Evolutionary conservation across 2,888 invertebrate species (phyloP).

Genomic region (Zelleria hepariella): DNA sequence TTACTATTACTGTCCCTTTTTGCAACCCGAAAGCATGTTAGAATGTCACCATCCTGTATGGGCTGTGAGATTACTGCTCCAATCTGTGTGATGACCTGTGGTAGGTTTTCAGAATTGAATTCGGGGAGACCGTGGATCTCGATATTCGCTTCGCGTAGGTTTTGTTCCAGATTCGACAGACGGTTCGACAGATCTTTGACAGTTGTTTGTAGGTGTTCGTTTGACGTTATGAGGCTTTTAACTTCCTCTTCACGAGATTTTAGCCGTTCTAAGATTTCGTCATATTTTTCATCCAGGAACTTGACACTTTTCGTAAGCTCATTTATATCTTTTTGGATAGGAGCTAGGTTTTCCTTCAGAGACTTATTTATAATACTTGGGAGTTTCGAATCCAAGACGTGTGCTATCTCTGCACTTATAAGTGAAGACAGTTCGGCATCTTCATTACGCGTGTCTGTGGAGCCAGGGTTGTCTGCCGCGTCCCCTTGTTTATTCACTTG

Average conservation of each 20-base stretch:
- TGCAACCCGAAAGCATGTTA: not conserved
- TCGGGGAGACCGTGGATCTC: slow-evolving; percentile 8
- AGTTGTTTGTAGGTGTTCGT: not conserved
- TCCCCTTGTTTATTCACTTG: no score
- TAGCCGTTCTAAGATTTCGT: not conserved
- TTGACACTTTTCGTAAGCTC: no score
- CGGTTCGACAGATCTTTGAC: not conserved
- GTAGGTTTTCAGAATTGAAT: slow-evolving; percentile 7
- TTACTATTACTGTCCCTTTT: not conserved
- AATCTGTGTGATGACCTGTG: slow-evolving; percentile 2
- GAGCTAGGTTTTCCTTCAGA: no score
- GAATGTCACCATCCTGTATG: slow-evolving; percentile 2
- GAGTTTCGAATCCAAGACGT: no score
- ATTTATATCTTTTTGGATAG: no score
- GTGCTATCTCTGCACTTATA: no score
- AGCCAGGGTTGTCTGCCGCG: no score
- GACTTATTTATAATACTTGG: no score
- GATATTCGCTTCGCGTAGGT: slow-evolving; percentile 5
- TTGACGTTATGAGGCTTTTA: not conserved
- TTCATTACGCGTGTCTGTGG: no score
- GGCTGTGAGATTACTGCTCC: slow-evolving; percentile 4
- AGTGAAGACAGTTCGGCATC: no score
- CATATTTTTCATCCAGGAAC: not conserved
- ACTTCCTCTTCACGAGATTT: not conserved
- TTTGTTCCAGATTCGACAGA: not conserved